Percentiles rank a stretch among this genome's conserved stretches.
Conservation (phyloP, 2,113 vertebrate species). For the Paramisgurnus dabryanus region DNA sequence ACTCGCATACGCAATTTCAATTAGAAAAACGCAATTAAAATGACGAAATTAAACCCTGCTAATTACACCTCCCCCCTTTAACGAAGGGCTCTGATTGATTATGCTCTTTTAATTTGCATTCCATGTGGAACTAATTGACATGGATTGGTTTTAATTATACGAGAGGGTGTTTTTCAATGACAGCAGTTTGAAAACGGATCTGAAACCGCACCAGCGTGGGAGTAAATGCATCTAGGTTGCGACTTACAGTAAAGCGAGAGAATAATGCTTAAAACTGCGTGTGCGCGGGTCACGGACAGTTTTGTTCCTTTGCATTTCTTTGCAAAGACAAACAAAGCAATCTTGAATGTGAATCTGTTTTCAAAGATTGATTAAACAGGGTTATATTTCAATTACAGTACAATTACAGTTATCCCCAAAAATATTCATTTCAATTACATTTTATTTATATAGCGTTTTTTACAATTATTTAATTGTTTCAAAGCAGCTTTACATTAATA, state of each 20-base stretch:
- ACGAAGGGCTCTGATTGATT: slow-evolving; percentile 52
- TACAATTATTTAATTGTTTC: too few species aligned
- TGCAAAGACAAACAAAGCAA: not conserved
- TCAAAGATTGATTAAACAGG: not conserved
- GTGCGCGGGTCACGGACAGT: not conserved
- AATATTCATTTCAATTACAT: not conserved
- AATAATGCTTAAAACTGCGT: not conserved
- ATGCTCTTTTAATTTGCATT: slow-evolving; percentile 61
- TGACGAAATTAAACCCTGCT: slow-evolving; percentile 54
- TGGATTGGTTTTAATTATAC: slow-evolving; percentile 58
- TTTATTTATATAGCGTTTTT: too few species aligned
- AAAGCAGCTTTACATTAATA: too few species aligned
- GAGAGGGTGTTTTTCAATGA: slow-evolving; percentile 44
- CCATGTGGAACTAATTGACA: slow-evolving; percentile 61
- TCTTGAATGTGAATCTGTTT: not conserved
- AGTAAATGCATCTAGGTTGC: not conserved
- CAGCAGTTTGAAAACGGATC: slow-evolving; percentile 42
- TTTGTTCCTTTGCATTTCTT: not conserved
- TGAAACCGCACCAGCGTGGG: slow-evolving; percentile 14
- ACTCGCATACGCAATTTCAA: slow-evolving; percentile 52
- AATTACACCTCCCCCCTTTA: slow-evolving; percentile 51
- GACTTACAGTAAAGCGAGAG: too few species aligned
- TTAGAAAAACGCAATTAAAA: slow-evolving; percentile 57
- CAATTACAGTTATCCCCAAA: not conserved
- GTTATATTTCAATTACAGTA: not conserved